phyloP scores from a whole-genome alignment of 2,888 invertebrate genomes.

The Diarsia dahlii region DNA sequence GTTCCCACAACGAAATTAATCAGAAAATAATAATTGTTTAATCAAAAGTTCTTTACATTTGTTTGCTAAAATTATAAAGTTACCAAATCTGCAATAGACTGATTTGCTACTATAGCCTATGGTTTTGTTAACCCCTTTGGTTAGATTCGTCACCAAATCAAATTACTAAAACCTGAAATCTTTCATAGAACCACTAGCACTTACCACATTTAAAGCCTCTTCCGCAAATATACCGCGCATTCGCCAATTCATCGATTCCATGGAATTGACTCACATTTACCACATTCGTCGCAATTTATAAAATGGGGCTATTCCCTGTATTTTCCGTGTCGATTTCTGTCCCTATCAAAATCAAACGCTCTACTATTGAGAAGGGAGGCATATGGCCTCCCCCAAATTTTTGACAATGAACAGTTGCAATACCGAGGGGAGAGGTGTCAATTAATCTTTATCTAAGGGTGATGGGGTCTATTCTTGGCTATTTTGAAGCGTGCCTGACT shows the following conservation, averaged over 20 bases:
- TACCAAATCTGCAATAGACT: neutral
- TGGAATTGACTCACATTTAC: slow-evolving; percentile 13
- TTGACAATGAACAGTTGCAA: slow-evolving; percentile 40
- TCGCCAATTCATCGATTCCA: neutral
- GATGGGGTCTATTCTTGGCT: slow-evolving; percentile 21
- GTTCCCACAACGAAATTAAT: no score
- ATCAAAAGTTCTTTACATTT: neutral
- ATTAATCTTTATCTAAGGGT: slow-evolving; percentile 50
- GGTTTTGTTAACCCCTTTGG: neutral
- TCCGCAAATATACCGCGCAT: neutral
- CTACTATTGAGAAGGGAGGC: neutral
- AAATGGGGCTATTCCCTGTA: slow-evolving; percentile 23
- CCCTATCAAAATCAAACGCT: slow-evolving; percentile 14
- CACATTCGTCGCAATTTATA: neutral
- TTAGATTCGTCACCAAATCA: neutral
- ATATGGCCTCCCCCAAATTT: slow-evolving; percentile 35
- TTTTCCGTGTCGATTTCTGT: slow-evolving; percentile 9
- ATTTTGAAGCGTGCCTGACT: slow-evolving; percentile 6
- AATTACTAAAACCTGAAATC: neutral
- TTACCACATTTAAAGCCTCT: neutral
- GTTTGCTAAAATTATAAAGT: neutral
- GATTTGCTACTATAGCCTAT: no score
- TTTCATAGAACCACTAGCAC: neutral
- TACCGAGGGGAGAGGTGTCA: slow-evolving; percentile 27
- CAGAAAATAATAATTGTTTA: no score